Evolutionary conservation across 2,797 vertebrate species (phyloP), one percentile per base, ranked within the genome.

Genomic region (Sciaenops ocellatus): DNA sequence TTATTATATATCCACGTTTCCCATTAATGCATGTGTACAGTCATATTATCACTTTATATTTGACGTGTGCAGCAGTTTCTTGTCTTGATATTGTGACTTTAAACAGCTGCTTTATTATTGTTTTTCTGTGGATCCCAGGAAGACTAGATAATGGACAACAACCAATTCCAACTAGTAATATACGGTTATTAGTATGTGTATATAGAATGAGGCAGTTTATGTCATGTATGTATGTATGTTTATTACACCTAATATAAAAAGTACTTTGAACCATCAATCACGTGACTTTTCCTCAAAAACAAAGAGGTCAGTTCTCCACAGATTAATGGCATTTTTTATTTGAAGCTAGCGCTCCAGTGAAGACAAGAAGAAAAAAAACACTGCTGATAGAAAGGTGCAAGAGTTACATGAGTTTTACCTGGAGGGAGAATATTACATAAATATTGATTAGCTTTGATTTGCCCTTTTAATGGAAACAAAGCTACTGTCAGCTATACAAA

Each of bases 291-390:
- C 57, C 3, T 65, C 2, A 52, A 17, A 38, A 62, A 73, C 24
- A 73, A 70, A 67, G 15, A 69, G 16, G 34, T 41, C 76, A 51
- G 41, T 1, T 4, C 4, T 81, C 22, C 0, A 68, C 6, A 54
- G 46, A 7, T 78, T 81, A 42, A 73, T 73, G 72, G 57, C 73
- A 55, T 82, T 73, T 55, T 88, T 88, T 90, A 89, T 88, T 87
- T 86, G 72, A 88, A 86, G 77, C 74, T 61, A 15, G 52, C 28
- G 78, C 86, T 88, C 65, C 79, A 63, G 50, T 67, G 60, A 80
- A 71, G 66, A 63, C 67, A 13, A 56, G 56, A 80, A 71, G 66
- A 67, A 75, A 64, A n/a, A 57, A 62, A 80, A 80, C 22, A 84
- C 75, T 70, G 65, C 60, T 38, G n/a, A 69, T 74, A 85, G 86